These are phyloP conservation scores for Hemithea aestivaria DNA, from an alignment of 2,888 invertebrate species.

Conservation along the genomic window DNA sequence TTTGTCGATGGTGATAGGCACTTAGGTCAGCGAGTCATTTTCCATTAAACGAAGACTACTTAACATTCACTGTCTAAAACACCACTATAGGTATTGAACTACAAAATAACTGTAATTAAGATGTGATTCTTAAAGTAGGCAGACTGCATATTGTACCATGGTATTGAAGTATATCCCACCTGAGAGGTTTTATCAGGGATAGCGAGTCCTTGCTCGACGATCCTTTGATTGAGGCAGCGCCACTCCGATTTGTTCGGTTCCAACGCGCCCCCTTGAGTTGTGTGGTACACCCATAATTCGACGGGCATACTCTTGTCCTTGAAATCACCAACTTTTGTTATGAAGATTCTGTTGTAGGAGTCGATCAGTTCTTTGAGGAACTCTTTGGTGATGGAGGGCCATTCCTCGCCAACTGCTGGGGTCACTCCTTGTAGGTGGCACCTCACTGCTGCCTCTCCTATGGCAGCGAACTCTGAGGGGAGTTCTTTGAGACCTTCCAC, in stretches of 20 bases:
- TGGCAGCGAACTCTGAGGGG: conserved; percentile 62
- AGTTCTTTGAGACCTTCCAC: conserved; percentile 70
- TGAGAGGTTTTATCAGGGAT: conserved; percentile 54
- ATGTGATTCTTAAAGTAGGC: too few relatives aligned
- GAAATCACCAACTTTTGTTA: conserved; percentile 74
- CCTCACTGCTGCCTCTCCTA: conserved; percentile 80
- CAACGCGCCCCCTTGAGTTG: conserved; percentile 81
- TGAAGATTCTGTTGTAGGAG: conserved; percentile 70
- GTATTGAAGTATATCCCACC: too few relatives aligned
- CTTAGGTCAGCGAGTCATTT: too few relatives aligned
- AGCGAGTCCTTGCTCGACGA: conserved; percentile 84
- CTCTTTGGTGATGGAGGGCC: conserved; percentile 81
- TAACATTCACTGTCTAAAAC: too few relatives aligned
- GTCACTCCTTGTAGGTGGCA: conserved; percentile 84
- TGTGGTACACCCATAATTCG: conserved; percentile 82
- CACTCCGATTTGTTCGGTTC: conserved; percentile 82
- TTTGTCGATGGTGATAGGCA: too few relatives aligned
- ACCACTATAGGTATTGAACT: too few relatives aligned
- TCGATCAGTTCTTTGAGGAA: conserved; percentile 76
- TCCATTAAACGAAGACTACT: too few relatives aligned
- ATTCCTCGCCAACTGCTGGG: conserved; percentile 83
- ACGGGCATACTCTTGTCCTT: conserved; percentile 76
- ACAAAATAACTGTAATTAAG: too few relatives aligned
- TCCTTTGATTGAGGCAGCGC: conserved; percentile 81
- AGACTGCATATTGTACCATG: too few relatives aligned